phyloP scores from a whole-genome alignment of 2,113 vertebrate species.

The Cebidichthys violaceus region DNA sequence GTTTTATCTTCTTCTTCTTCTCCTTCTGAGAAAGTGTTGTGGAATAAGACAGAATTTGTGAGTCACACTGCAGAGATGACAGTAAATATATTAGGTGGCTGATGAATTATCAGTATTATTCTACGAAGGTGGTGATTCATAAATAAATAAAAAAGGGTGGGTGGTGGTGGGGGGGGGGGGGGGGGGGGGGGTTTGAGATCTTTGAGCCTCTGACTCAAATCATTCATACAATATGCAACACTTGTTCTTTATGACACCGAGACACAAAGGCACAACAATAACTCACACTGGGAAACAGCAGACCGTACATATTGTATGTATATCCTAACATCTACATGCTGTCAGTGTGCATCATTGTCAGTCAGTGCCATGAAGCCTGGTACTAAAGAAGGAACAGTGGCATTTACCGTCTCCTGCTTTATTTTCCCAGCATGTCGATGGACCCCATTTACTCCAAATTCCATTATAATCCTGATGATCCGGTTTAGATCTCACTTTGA shows the following conservation, averaged over 20 bases:
- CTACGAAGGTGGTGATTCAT: background rate
- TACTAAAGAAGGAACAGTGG: background rate
- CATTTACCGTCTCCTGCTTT: slow-evolving; percentile 33
- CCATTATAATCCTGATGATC: fast-evolving
- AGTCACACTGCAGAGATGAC: slow-evolving; percentile 30
- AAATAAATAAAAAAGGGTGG: too few species aligned
- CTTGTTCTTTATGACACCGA: background rate
- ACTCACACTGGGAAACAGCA: background rate
- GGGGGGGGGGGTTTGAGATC: background rate
- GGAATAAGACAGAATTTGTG: slow-evolving; percentile 21
- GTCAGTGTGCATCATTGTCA: background rate
- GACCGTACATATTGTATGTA: background rate
- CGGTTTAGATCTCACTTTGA: slow-evolving; percentile 36
- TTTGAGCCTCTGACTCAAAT: background rate
- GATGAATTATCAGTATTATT: background rate
- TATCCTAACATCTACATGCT: background rate
- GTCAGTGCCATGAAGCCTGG: background rate
- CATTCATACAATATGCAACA: background rate
- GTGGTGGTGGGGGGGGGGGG: background rate
- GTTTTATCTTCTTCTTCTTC: background rate
- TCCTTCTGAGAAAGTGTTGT: slow-evolving; percentile 16
- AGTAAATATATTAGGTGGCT: too few species aligned
- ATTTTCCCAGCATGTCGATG: slow-evolving; percentile 11
- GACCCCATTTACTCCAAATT: slow-evolving; percentile 66
- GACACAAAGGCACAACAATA: background rate